Base-by-base conservation (phyloP, 2,113 vertebrate species). In the Copsychus sechellarum region DNA sequence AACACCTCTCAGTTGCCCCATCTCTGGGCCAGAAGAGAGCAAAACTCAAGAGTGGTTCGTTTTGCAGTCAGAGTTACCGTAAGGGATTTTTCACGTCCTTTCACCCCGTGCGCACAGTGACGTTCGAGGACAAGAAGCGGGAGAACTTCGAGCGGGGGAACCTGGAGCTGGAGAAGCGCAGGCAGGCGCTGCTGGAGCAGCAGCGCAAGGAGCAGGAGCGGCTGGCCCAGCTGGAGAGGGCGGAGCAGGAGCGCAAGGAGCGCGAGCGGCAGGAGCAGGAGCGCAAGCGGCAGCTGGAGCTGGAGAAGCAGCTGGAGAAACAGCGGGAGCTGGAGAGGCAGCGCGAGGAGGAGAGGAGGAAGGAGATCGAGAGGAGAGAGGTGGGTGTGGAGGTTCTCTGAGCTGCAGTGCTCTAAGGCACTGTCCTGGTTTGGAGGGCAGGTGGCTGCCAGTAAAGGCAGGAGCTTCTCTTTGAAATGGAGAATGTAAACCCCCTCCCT, bases 91-190 rank as follows among this genome's bases (percentile, higher is more conserved):
- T 26, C 62, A 67, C 73, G 18, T 78, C 54, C 34, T 7, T 54
- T 34, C 56, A 3, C 33, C 20, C 11, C 9, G n/a, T n/a, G 53
- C 42, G 1, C 82, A 2, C 57, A 99, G 99, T 99, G 82, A 99
- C 99, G 0, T 99, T 99, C 81, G 99, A 99, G 96, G 99, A 99
- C 93, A 99, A 99, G 96, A 99, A 99, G 92, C 97, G 99, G 43
- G 99, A 99, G 95, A 99, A 99, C 95, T 99, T 99, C 60, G 99
- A 99, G 94, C 98, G 99, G 10, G 99, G 99, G 26, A 99, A 98
- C 92, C 98, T 99, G 97, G 99, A 99, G 90, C 95, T 99, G 97
- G 99, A 99, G 97, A 99, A 99, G 86, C 97, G 99, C 9, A 95
- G 99, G 7, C 99, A 99, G 90, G 99, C 99, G 2, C 98, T 99